Conservation (phyloP, 2,113 vertebrate species). For the Aepyceros melampus region DNA sequence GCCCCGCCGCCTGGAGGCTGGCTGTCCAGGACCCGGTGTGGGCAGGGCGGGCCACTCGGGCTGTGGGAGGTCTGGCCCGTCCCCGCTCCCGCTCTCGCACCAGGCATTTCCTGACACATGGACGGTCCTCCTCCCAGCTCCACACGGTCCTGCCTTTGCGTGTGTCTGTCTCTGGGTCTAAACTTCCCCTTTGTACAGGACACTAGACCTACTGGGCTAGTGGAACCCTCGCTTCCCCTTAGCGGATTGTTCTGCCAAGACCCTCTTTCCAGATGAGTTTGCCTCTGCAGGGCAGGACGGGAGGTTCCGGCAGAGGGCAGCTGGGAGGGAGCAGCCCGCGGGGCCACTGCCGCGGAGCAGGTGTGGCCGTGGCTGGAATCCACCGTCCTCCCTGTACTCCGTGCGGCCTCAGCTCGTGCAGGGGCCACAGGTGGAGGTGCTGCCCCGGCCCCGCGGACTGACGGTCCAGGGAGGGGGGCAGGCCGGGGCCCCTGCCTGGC, state of each 20-base stretch:
- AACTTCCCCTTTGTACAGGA: neutral
- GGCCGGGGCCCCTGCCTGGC: neutral
- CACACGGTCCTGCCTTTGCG: neutral
- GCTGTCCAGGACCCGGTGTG: neutral
- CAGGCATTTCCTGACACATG: neutral
- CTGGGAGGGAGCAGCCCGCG: rapidly evolving
- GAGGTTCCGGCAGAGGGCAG: neutral
- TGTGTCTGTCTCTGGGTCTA: neutral
- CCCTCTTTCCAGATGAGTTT: neutral
- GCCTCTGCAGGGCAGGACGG: rapidly evolving
- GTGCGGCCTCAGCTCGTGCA: rapidly evolving
- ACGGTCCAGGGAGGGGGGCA: rapidly evolving
- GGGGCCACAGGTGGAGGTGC: rapidly evolving
- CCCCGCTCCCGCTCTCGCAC: rapidly evolving
- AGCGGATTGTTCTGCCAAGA: neutral
- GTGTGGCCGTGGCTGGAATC: rapidly evolving
- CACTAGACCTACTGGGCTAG: rapidly evolving
- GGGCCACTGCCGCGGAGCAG: neutral
- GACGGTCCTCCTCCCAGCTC: neutral
- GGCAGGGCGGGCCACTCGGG: neutral
- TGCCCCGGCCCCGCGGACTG: rapidly evolving
- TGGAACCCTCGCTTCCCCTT: too few relatives aligned
- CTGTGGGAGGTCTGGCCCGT: neutral
- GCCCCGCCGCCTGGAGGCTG: rapidly evolving
- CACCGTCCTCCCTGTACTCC: rapidly evolving